Conservation (phyloP, 2,888 invertebrate genomes). For the Lasioglossum vierecki region DNA sequence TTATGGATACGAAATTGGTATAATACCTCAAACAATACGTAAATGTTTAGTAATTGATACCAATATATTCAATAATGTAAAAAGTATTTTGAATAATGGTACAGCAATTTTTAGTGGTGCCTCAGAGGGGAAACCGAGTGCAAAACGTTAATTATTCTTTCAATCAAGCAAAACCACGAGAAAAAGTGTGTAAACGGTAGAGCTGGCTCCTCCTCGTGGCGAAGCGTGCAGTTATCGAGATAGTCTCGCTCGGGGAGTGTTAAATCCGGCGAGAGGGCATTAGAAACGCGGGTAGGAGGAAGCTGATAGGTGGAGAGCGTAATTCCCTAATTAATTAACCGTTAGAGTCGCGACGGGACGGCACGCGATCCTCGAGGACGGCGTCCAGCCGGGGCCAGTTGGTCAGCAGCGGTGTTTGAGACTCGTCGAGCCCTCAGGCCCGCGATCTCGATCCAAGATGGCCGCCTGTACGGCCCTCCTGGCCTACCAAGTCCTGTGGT, state of each 20-base stretch:
- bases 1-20: no score
- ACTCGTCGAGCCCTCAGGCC: conserved; percentile 55
- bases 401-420: conserved; percentile 62
- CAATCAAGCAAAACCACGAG: no score
- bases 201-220: conserved; percentile 1
- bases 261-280: not conserved
- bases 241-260: not conserved
- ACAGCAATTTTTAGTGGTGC: no score
- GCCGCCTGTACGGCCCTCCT: conserved; percentile 80
- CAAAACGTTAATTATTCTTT: no score
- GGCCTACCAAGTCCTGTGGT: conserved; percentile 66
- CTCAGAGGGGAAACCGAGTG: no score
- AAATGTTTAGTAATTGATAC: no score
- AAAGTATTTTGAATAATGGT: no score
- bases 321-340: conserved; percentile 82
- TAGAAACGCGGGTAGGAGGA: conserved; percentile 54
- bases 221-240: not conserved
- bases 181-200: not conserved
- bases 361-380: conserved; percentile 78
- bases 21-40: no score
- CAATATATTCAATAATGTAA: no score
- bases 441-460: conserved; percentile 80
- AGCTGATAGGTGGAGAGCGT: conserved; percentile 62
- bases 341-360: conserved; percentile 78
- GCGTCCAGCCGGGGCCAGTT: conserved; percentile 68